Conservation (phyloP, 2,797 vertebrate species). For the Anolis apletophallus region DNA sequence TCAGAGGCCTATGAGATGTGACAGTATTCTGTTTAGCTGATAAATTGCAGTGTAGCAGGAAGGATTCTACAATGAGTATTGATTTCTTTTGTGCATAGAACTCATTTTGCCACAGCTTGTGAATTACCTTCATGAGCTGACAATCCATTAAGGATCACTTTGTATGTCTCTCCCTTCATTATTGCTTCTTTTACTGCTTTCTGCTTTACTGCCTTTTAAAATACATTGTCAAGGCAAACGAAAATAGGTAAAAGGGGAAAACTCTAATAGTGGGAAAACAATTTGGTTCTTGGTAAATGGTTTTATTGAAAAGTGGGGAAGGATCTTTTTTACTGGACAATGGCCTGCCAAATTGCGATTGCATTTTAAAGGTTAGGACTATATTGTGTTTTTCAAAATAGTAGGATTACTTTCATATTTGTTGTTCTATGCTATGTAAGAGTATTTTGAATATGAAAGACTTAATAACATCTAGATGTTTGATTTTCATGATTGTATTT, state of each 20-base stretch:
- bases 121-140: constrained; percentile 79
- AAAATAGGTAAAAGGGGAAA: constrained; percentile 67
- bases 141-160: constrained; percentile 84
- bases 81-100: constrained; percentile 81
- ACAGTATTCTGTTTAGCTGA: constrained; percentile 77
- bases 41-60: constrained; percentile 74
- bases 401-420: constrained; percentile 42
- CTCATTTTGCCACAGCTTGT: constrained; percentile 81
- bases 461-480: constrained; percentile 31
- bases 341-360: constrained; percentile 48
- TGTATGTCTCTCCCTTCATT: constrained; percentile 80
- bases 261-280: constrained; percentile 53
- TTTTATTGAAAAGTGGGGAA: constrained; percentile 53
- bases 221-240: constrained; percentile 67
- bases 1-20: constrained; percentile 67
- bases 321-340: constrained; percentile 48
- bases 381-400: constrained; percentile 14
- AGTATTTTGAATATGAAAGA: constrained; percentile 42
- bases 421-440: constrained; percentile 37
- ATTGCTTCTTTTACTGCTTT: constrained; percentile 74
- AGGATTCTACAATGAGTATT: constrained; percentile 80
- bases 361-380: constrained; percentile 49
- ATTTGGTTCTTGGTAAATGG: constrained; percentile 64
- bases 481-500: background rate
- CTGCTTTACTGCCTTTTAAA: constrained; percentile 74